Evolutionary conservation across 2,797 vertebrate genomes (phyloP), one percentile per base, ranked within the genome.

Genomic region (Hemibagrus guttatus): DNA sequence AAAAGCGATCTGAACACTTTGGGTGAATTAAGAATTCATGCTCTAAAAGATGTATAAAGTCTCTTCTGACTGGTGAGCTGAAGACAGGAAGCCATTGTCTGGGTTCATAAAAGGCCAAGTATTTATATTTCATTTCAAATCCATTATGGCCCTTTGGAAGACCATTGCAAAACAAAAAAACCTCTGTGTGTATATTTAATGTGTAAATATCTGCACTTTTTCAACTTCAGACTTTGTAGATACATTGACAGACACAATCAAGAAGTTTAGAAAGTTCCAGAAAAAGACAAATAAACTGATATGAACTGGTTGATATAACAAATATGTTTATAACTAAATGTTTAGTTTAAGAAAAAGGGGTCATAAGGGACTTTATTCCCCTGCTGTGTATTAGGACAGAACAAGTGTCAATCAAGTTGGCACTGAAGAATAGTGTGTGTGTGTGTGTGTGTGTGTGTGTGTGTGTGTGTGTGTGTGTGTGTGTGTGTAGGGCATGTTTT

Each of bases 111-210:
- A 59, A 58, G 49, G 85, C 52, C 88, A 88, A 4, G 2, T 31
- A 89, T 89, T 89, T 71, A 89, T 88, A 80, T 85, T 89, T 88
- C 2, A 89, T 76, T 35, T 49, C 28, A 66, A 71, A 56, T 79
- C 75, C 66, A 82, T 39, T 79, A 58, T 35, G 12, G 81, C 39
- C 21, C 16, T n/a, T 80, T 26, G 26, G 26, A 39, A 66, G 58
- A 14, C 8, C 35, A 39, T 49, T 17, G 39, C 31, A 69, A 19
- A 5, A 28, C 28, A 28, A 64, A 64, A 28, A 31, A 35, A 35
- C 28, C 35, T 28, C 46, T 59, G 26, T 72, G 54, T 74, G 21
- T 16, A 56, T 83, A 17, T 56, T 39, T 64, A 59, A 46, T 76
- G 28, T 71, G 28, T 16, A 46, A 87, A 76, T 72, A 84, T 56